Percentiles rank a stretch among this genome's conserved stretches.
Conservation (phyloP, 2,113 vertebrate genomes). For the Mormyrus iriodes region DNA sequence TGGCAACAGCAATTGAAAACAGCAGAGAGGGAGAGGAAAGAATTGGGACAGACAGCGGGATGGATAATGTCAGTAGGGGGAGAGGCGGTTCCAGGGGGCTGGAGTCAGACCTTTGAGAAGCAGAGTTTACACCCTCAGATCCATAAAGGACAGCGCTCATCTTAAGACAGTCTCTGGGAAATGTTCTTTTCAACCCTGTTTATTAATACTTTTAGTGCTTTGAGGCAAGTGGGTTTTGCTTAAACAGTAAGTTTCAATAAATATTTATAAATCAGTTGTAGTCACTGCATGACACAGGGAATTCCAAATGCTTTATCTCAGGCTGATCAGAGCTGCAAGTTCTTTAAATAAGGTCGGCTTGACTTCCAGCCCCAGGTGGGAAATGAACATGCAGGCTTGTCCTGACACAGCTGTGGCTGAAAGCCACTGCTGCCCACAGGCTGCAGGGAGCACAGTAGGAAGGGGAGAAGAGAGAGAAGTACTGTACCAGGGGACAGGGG, state of each 20-base stretch:
- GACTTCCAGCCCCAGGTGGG: background rate
- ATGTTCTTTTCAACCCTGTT: background rate
- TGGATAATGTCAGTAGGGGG: background rate
- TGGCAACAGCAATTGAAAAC: background rate
- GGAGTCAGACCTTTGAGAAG: background rate
- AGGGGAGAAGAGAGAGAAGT: conserved; percentile 24
- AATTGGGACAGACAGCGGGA: background rate
- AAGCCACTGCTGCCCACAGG: too few relatives aligned
- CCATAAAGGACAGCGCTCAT: background rate
- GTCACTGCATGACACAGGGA: background rate
- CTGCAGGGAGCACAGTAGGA: background rate
- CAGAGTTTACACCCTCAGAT: background rate
- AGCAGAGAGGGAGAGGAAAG: background rate
- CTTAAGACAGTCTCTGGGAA: background rate
- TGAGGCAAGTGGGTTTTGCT: background rate
- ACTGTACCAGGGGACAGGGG: conserved; percentile 44
- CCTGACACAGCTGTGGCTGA: background rate
- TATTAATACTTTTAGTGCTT: background rate
- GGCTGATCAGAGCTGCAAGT: background rate
- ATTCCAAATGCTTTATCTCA: background rate
- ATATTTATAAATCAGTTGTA: conserved; percentile 4
- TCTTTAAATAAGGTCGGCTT: background rate
- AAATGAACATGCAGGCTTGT: background rate
- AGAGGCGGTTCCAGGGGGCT: background rate
- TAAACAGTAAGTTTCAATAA: background rate